Conservation (phyloP, 2,797 vertebrate species). For the Apodemus agrarius region DNA sequence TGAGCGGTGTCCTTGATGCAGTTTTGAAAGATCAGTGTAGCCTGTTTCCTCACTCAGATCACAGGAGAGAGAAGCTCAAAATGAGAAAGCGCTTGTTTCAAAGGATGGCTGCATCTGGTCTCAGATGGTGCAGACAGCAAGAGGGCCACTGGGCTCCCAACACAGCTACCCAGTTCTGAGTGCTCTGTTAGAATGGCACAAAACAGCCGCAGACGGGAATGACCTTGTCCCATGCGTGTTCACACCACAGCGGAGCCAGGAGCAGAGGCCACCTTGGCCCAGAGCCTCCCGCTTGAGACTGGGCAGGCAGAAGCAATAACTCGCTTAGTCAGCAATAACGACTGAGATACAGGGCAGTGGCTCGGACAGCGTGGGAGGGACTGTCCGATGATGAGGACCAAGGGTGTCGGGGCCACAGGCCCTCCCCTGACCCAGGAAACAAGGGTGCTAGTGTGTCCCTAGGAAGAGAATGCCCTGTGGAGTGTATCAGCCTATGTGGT, state of each 20-base stretch:
- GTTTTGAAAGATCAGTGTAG: neutral
- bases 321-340: neutral
- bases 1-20: neutral
- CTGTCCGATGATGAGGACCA: neutral
- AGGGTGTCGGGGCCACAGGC: too few species aligned
- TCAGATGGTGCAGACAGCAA: too few species aligned
- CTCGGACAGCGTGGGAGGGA: neutral
- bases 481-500: neutral
- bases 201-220: neutral
- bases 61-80: neutral
- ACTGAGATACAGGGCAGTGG: neutral
- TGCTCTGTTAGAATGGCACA: neutral
- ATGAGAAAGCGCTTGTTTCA: neutral
- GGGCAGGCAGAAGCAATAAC: neutral
- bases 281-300: neutral
- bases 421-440: neutral
- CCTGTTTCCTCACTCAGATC: neutral
- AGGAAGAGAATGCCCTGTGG: neutral
- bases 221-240: neutral
- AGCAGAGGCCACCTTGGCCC: neutral
- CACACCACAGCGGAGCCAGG: neutral
- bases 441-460: neutral
- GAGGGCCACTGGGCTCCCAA: neutral
- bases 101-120: neutral
- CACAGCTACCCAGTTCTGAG: neutral